These are phyloP conservation scores for Lagorchestes hirsutus DNA, from an alignment of 2,797 vertebrate genomes.

Conservation along the genomic window DNA sequence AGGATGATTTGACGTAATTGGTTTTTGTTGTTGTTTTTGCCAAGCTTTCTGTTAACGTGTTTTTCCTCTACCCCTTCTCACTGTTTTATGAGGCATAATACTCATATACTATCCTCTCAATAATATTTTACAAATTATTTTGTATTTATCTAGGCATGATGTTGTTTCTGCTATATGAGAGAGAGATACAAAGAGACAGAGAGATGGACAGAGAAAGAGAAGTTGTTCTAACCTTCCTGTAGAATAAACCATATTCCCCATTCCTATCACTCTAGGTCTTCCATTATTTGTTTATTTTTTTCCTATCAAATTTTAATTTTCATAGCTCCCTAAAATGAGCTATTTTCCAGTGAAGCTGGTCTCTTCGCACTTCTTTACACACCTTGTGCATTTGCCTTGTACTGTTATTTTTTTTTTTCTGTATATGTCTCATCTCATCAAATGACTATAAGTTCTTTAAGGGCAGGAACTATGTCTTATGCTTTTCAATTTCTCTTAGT, in stretches of 20 bases:
- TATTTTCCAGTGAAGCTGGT: neutral
- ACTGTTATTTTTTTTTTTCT: constrained; percentile 11
- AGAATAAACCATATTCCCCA: neutral
- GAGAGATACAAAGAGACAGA: neutral
- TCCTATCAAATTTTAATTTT: neutral
- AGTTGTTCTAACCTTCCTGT: neutral
- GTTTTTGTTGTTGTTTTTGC: neutral
- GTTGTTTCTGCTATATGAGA: neutral
- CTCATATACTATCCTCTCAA: neutral
- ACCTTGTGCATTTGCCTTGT: neutral
- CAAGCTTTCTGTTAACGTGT: neutral
- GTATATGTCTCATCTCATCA: neutral
- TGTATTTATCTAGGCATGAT: neutral
- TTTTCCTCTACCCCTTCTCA: neutral
- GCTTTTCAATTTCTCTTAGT: neutral
- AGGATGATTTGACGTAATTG: neutral
- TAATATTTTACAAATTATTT: neutral
- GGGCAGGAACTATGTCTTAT: neutral
- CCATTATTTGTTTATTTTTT: neutral
- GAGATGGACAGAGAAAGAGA: neutral
- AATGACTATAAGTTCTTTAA: neutral
- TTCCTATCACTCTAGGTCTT: neutral
- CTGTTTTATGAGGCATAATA: neutral
- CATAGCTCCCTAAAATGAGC: neutral
- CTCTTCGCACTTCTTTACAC: neutral